Percentiles rank a stretch among this genome's conserved stretches.
Evolutionary conservation across 2,113 vertebrate species (phyloP).

Genomic region (Actinemys pallida): DNA sequence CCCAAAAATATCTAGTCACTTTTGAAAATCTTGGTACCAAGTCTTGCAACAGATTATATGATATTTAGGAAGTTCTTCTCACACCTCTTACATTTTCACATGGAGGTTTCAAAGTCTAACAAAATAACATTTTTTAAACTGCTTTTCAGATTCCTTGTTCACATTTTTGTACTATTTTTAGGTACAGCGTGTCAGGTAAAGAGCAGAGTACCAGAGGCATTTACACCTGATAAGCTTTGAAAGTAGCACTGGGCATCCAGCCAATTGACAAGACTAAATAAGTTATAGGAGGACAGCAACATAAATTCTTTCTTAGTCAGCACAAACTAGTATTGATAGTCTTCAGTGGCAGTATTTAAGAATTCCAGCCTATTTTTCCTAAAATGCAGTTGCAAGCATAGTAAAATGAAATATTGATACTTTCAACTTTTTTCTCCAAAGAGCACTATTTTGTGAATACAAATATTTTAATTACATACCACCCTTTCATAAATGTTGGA

Average conservation of each 20-base stretch:
- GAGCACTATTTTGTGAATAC: not conserved
- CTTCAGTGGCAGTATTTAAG: not conserved
- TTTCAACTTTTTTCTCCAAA: not conserved
- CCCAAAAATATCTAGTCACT: not conserved
- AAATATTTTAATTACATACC: not conserved
- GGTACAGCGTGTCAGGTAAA: not conserved
- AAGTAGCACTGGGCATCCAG: not conserved
- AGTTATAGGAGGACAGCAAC: not conserved
- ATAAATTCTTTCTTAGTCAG: not conserved
- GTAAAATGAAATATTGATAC: not conserved
- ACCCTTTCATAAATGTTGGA: not conserved
- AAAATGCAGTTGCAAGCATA: not conserved
- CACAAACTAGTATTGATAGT: not conserved
- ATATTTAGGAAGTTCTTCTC: rapidly evolving
- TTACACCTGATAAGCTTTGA: not conserved
- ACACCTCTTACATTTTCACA: not conserved
- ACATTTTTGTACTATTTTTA: not conserved
- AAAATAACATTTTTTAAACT: not conserved
- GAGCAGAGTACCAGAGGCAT: not conserved
- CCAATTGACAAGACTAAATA: not conserved
- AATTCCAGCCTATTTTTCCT: not conserved
- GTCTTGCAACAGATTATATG: not conserved
- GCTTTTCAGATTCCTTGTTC: not conserved
- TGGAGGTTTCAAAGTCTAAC: not conserved
- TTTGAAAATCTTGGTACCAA: not conserved